Base-by-base conservation (phyloP, 2,797 vertebrate species). In the Diglossa cyanea region DNA sequence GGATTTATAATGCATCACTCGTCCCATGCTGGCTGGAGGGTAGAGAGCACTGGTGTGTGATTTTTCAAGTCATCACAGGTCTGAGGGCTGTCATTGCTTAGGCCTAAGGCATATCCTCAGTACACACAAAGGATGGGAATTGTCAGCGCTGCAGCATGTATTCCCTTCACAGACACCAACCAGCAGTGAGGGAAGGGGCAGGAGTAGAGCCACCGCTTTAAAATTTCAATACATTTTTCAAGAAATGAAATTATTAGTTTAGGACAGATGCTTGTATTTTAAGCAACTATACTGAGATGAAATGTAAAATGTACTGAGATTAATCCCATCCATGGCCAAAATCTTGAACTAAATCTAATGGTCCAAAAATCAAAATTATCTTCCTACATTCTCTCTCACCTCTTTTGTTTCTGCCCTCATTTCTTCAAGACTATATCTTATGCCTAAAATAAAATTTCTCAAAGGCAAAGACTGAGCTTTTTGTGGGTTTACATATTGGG, bases 21-120 rank as follows among this genome's bases (percentile, higher is more conserved):
- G 6, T 93, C 81, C 85, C 65, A 13, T 89, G 71, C 39, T 94
- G 91, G 78, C 94, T 92, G 81, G 81, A 92, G 94, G 94, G 84
- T 50, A 74, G 84, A 84, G 39, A 94, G 65, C 82, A 62, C 6
- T 31, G 78, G 45, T 77, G 88, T 47, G 6, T 80, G 88, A 87
- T 76, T 80, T 94, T 95, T 97, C 94, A 95, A 95, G 94, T 93
- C 72, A 62, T 74, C 78, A 94, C 95, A 95, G 39, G 88, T 89
- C 50, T 6, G 3, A 63, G 1, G 4, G 57, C 16, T 92, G 84
- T 54, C 24, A 74, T 83, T 86, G 75, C 55, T 80, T 58, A 89
- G 39, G 84, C 86, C 50, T 35, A 77, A 91, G 81, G 86, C 72
- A 76, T 39, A 76, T 54, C 63, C 1, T 1, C 83, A 54, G 44